Conservation (phyloP, 2,888 invertebrate species). For the Portevinia maculata region DNA sequence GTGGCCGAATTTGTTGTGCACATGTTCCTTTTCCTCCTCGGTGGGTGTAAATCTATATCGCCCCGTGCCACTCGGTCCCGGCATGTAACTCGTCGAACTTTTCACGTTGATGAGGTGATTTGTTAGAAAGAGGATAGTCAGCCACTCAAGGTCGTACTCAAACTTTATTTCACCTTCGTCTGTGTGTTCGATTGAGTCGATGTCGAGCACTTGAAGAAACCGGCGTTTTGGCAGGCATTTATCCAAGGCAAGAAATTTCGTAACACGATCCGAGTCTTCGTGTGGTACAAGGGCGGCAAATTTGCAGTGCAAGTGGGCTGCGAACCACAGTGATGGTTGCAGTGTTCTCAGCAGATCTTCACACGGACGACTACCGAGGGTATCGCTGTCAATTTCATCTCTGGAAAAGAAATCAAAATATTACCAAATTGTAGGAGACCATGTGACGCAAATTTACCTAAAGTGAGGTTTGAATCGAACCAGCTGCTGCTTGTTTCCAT, state of each 20-base stretch:
- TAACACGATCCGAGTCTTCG: conserved; percentile 84
- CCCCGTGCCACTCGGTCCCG: conserved; percentile 87
- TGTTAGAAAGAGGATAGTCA: conserved; percentile 93
- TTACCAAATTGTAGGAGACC: neutral
- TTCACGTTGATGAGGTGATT: conserved; percentile 93
- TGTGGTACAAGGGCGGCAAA: conserved; percentile 95
- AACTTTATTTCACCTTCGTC: conserved; percentile 80
- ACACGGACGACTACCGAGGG: conserved; percentile 94
- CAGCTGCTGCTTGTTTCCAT: conserved; percentile 90
- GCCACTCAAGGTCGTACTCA: conserved; percentile 96
- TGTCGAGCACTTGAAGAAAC: conserved; percentile 93
- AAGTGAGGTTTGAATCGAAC: conserved; percentile 92
- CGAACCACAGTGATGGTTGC: conserved; percentile 96
- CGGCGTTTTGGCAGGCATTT: conserved; percentile 95
- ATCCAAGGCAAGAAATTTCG: conserved; percentile 97
- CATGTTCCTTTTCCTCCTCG: conserved; percentile 87
- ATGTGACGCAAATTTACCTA: conserved; percentile 83
- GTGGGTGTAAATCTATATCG: conserved; percentile 86
- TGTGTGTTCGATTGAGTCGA: conserved; percentile 85
- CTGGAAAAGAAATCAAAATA: conserved; percentile 81
- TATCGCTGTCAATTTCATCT: conserved; percentile 91
- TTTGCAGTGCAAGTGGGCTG: conserved; percentile 98
- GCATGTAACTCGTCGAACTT: conserved; percentile 89
- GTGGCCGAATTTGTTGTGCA: conserved; percentile 86
- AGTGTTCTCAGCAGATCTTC: conserved; percentile 91